These are phyloP conservation scores for Deroplatys truncata DNA, from an alignment of 2,888 invertebrate species.

Conservation along the genomic window DNA sequence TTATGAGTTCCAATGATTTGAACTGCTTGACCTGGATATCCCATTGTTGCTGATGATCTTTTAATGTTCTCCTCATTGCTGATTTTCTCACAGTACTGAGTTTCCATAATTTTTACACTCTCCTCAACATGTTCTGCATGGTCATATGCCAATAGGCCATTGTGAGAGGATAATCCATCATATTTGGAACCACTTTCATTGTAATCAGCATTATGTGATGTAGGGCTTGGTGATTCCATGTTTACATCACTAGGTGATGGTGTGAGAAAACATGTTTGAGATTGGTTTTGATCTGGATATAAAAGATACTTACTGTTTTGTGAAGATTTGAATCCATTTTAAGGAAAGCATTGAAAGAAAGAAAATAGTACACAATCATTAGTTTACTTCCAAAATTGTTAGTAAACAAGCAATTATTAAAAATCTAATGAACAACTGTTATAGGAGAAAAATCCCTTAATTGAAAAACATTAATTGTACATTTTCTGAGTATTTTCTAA, in stretches of 20 bases:
- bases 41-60: conserved; percentile 23
- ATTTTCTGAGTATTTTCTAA: neutral
- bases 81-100: conserved; percentile 8
- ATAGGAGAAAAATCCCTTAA: neutral
- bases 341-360: neutral
- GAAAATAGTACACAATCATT: neutral
- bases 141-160: conserved; percentile 27
- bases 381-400: neutral
- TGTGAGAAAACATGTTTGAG: conserved; percentile 43
- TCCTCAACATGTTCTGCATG: conserved; percentile 42
- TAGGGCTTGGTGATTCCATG: conserved; percentile 51
- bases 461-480: neutral
- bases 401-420: neutral
- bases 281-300: conserved; percentile 22
- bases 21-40: conserved; percentile 33
- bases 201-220: conserved; percentile 24
- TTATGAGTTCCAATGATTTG: conserved; percentile 30
- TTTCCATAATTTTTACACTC: conserved; percentile 37
- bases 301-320: conserved; percentile 31
- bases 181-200: neutral
- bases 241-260: conserved; percentile 53
- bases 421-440: neutral
- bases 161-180: neutral
- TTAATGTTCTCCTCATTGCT: conserved; percentile 31
- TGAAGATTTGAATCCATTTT: neutral